These are phyloP conservation scores for Crepidodera aurea DNA, from an alignment of 2,888 invertebrate species.

Conservation along the genomic window DNA sequence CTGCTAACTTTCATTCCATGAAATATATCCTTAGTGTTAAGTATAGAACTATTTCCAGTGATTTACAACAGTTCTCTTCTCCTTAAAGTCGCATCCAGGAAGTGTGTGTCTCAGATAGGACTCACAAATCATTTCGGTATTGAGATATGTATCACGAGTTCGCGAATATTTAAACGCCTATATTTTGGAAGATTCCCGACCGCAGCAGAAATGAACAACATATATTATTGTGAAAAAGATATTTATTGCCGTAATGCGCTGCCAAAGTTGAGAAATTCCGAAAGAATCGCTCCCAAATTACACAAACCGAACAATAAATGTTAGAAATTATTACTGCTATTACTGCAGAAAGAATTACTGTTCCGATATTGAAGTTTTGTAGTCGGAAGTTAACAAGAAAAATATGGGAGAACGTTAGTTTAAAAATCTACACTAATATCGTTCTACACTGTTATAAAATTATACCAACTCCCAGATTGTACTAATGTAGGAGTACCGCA, in stretches of 20 bases:
- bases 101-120: constrained; percentile 34
- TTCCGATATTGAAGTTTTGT: constrained; percentile 11
- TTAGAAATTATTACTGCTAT: constrained; percentile 24
- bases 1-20: constrained; percentile 19
- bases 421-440: too few species aligned
- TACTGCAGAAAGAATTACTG: constrained; percentile 16
- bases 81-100: constrained; percentile 29
- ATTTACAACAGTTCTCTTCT: constrained; percentile 28
- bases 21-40: constrained; percentile 25
- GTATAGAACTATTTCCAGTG: constrained; percentile 13
- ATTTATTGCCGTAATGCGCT: constrained; percentile 29
- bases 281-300: constrained; percentile 32
- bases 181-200: constrained; percentile 30
- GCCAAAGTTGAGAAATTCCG: constrained; percentile 31
- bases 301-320: constrained; percentile 30
- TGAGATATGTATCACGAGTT: constrained; percentile 40
- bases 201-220: constrained; percentile 26
- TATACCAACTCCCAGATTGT: too few species aligned
- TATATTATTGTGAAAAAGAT: constrained; percentile 31
- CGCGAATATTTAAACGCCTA: constrained; percentile 35
- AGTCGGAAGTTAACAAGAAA: neutral
- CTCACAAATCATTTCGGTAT: constrained; percentile 38
- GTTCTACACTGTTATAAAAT: too few species aligned
- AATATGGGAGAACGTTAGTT: neutral
- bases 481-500: too few species aligned